A percentile compares a stretch with the other conserved stretches of the same genome.
These are phyloP conservation scores for Sebastes hubbsi DNA, from an alignment of 2,797 vertebrate species.

Conservation along the genomic window DNA sequence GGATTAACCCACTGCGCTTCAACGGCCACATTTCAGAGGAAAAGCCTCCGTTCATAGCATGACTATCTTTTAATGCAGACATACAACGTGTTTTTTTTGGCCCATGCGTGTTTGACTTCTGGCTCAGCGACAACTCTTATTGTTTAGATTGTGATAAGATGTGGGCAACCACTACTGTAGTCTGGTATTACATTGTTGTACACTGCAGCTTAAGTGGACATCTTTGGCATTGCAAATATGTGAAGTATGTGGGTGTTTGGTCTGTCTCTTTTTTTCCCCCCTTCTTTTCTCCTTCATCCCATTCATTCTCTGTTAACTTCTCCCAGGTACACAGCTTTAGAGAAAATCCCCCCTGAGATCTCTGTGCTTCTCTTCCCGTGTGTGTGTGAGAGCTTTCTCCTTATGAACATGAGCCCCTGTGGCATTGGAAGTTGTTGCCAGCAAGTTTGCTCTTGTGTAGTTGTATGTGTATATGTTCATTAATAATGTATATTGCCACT, in stretches of 20 bases:
- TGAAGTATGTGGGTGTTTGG: conserved; percentile 70
- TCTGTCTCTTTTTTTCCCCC: conserved; percentile 19
- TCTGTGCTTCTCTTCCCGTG: conserved; percentile 21
- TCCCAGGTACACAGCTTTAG: conserved; percentile 44
- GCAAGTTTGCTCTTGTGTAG: conserved; percentile 41
- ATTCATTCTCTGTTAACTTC: conserved; percentile 49
- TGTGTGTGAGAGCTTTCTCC: neutral
- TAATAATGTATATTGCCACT: conserved; percentile 15
- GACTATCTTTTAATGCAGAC: too few relatives aligned
- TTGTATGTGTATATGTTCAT: conserved; percentile 27
- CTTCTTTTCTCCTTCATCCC: conserved; percentile 28
- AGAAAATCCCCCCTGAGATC: conserved; percentile 32
- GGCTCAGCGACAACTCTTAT: conserved; percentile 29
- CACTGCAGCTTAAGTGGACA: conserved; percentile 55
- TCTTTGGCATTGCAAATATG: conserved; percentile 75
- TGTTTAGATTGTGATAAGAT: conserved; percentile 70
- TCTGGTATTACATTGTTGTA: conserved; percentile 57
- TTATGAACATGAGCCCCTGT: neutral
- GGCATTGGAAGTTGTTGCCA: conserved; percentile 19
- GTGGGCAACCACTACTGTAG: conserved; percentile 53
- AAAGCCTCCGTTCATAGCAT: conserved; percentile 1
- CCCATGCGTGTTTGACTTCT: conserved; percentile 47
- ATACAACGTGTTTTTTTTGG: neutral
- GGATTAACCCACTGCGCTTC: conserved; percentile 33
- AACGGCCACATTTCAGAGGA: conserved; percentile 25